These are phyloP conservation scores for Pseudomyrmex dendroicus DNA, from an alignment of 1,140 invertebrate species.

Conservation along the genomic window DNA sequence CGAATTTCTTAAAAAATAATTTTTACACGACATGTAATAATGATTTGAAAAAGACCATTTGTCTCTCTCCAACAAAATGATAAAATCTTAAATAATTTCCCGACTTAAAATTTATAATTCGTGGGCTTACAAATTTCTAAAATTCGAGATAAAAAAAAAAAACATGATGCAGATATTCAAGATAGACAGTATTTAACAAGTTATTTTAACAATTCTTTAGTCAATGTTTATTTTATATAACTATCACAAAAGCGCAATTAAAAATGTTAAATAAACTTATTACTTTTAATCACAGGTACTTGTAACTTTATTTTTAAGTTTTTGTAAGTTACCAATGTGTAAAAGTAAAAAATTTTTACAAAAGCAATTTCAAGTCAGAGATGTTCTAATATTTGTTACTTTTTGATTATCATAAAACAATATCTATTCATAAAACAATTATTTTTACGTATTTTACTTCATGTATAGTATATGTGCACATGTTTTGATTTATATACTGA, in stretches of 20 bases:
- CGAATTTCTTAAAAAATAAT: constrained; percentile 16
- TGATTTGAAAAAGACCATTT: constrained; percentile 1
- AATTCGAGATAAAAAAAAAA: background rate
- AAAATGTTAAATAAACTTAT: constrained; percentile 40
- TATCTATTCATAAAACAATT: no score
- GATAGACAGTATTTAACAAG: constrained; percentile 15
- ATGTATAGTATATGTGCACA: no score
- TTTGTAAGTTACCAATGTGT: background rate
- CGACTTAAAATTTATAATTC: background rate
- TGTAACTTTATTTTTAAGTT: background rate
- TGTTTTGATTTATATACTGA: no score
- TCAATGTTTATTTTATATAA: constrained; percentile 51
- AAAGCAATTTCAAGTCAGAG: constrained; percentile 78
- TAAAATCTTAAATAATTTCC: constrained; percentile 9
- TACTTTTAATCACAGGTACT: constrained; percentile 30
- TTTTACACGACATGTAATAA: background rate
- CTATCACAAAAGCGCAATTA: constrained; percentile 23
- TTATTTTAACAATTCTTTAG: constrained; percentile 31
- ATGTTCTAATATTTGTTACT: constrained; percentile 78
- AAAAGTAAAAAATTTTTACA: background rate
- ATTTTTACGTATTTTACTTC: no score
- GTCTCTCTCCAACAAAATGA: background rate
- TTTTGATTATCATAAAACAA: constrained; percentile 69
- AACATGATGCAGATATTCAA: background rate
- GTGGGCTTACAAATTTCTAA: background rate